phyloP scores from a whole-genome alignment of 2,113 vertebrate genomes.

The Cnemophilus loriae region DNA sequence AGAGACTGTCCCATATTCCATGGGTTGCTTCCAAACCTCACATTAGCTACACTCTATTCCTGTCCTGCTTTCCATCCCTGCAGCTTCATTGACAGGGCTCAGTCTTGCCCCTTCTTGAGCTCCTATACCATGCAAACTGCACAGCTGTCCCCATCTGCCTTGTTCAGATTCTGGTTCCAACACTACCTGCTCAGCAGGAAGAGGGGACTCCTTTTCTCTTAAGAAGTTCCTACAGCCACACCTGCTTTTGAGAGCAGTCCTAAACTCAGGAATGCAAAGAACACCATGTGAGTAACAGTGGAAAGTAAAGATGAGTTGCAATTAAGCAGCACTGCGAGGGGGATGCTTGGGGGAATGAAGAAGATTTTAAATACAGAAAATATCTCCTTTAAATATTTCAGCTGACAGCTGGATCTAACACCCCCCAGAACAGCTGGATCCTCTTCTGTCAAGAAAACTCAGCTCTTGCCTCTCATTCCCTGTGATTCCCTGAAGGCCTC shows the following conservation, averaged over 20 bases:
- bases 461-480: background rate
- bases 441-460: background rate
- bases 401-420: conserved; percentile 31
- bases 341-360: background rate
- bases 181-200: background rate
- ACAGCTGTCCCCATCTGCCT: background rate
- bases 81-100: background rate
- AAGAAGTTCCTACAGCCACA: background rate
- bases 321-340: background rate
- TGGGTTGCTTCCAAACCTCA: background rate
- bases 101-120: background rate
- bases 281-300: background rate
- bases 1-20: background rate
- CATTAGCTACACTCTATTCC: background rate
- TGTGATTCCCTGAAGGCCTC: background rate
- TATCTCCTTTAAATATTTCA: conserved; percentile 44
- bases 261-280: background rate
- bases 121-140: rapidly evolving
- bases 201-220: background rate
- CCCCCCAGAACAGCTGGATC: conserved; percentile 11
- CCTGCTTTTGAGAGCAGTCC: background rate
- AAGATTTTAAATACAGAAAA: background rate
- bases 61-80: background rate
- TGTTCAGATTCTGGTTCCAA: background rate
- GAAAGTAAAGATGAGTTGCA: background rate